These are phyloP conservation scores for Campylorhamphus procurvoides DNA, from an alignment of 2,113 vertebrate genomes.

Conservation along the genomic window DNA sequence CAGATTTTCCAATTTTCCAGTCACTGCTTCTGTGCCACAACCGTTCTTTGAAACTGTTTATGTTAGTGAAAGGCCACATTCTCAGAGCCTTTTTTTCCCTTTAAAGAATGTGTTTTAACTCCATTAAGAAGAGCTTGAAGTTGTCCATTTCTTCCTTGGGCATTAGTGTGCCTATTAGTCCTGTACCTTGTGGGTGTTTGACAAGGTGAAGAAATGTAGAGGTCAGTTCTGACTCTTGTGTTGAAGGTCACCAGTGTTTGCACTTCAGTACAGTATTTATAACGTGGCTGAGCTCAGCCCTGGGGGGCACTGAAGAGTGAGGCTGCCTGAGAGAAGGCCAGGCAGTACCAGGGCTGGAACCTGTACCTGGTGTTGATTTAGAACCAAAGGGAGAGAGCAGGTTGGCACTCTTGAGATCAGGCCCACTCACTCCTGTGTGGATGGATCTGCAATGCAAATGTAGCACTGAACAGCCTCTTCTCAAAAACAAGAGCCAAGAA, in stretches of 20 bases:
- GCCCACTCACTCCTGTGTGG: not conserved
- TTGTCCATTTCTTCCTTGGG: slow-evolving; percentile 39
- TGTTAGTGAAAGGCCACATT: slow-evolving; percentile 58
- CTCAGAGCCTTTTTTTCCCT: not conserved
- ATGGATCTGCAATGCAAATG: not conserved
- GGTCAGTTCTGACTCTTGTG: not conserved
- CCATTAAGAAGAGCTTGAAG: slow-evolving; percentile 47
- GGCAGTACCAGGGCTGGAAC: not conserved
- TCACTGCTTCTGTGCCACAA: slow-evolving; percentile 57
- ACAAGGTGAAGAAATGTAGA: not conserved
- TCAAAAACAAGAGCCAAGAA: not conserved
- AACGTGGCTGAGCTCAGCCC: not conserved
- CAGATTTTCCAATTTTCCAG: slow-evolving; percentile 72
- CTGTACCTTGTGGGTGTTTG: slow-evolving; percentile 33
- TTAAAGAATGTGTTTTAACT: slow-evolving; percentile 31
- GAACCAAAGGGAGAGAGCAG: not conserved
- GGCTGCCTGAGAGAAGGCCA: not conserved
- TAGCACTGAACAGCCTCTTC: not conserved
- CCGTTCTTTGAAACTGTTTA: slow-evolving; percentile 66
- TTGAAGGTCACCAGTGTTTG: not conserved
- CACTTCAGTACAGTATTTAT: slow-evolving; percentile 12
- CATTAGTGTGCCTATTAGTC: slow-evolving; percentile 9
- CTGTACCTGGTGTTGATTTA: not conserved
- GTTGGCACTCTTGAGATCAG: not conserved
- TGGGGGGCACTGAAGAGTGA: not conserved